Evolutionary conservation across 2,888 invertebrate genomes (phyloP).

Genomic region (Argyra leucocephala): DNA sequence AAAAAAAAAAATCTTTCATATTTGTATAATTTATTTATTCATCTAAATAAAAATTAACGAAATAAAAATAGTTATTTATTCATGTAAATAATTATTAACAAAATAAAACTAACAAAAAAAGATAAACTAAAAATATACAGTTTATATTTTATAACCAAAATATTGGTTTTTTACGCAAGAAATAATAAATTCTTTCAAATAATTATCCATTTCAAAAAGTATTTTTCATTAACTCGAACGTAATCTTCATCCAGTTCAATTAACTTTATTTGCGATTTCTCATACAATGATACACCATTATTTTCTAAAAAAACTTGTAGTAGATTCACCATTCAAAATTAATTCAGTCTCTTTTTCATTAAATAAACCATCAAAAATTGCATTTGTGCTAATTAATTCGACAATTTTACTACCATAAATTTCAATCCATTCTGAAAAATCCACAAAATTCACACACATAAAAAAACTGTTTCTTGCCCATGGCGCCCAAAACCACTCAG

Average conservation of each 20-base stretch:
- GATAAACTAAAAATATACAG: not conserved
- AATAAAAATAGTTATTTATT: constrained; percentile 8
- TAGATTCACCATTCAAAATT: constrained; percentile 4
- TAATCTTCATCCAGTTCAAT: constrained; percentile 10
- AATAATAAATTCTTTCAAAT: constrained; percentile 10
- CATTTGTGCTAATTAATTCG: constrained; percentile 2
- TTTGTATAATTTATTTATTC: not conserved
- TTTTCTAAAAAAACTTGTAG: constrained; percentile 8
- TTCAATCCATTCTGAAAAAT: constrained; percentile 11
- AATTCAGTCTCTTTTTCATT: constrained; percentile 2
- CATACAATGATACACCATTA: constrained; percentile 4
- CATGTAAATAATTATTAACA: not conserved
- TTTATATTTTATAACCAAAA: constrained; percentile 10
- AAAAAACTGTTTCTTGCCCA: constrained; percentile 11
- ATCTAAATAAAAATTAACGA: constrained; percentile 2
- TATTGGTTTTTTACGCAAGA: not conserved
- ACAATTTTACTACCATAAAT: not conserved
- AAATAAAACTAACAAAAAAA: constrained; percentile 2
- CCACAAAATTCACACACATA: not conserved
- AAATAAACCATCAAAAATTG: constrained; percentile 10
- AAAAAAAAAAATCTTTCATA: not conserved
- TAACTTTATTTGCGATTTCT: constrained; percentile 8
- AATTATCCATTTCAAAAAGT: constrained; percentile 9
- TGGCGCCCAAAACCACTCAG: constrained; percentile 8
- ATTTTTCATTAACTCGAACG: constrained; percentile 8